These are phyloP conservation scores for Zoroaster sp. DNA, from an alignment of 53 echinoderm and acorn worm genomes.

Conservation along the genomic window DNA sequence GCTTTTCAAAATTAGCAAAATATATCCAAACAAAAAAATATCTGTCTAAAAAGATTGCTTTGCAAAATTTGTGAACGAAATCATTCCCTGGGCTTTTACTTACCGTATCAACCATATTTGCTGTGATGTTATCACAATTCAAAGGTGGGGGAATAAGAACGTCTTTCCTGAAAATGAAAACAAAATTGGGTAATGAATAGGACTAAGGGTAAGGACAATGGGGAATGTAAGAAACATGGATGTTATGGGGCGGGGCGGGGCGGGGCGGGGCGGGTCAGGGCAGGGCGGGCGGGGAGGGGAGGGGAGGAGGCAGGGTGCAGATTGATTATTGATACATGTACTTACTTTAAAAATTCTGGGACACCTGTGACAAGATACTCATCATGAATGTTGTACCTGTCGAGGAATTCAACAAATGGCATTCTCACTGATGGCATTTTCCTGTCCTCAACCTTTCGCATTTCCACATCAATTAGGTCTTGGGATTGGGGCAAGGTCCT, in stretches of 20 bases:
- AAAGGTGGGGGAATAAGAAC: constrained; percentile 80
- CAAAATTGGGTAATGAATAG: neutral
- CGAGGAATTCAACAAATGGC: constrained; percentile 75
- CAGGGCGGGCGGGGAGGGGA: neutral
- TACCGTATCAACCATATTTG: constrained; percentile 72
- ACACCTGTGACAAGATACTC: constrained; percentile 77
- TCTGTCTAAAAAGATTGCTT: too few species aligned
- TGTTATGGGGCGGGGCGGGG: neutral
- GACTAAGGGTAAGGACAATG: neutral
- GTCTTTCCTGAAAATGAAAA: constrained; percentile 64
- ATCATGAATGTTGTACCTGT: constrained; percentile 69
- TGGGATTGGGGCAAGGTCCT: constrained; percentile 61
- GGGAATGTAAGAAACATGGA: neutral
- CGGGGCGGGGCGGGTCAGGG: neutral
- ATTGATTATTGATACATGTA: neutral
- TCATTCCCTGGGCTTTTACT: too few species aligned
- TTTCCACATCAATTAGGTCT: constrained; percentile 66
- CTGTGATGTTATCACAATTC: constrained; percentile 71
- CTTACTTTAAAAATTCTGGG: constrained; percentile 81
- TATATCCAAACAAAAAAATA: too few species aligned
- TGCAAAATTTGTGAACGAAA: too few species aligned
- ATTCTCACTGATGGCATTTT: constrained; percentile 40
- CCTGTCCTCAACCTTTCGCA: constrained; percentile 74
- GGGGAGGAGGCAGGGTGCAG: too few species aligned
- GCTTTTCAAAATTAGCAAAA: too few species aligned